Evolutionary conservation across 2,113 vertebrate genomes (phyloP), one percentile per base, ranked within the genome.

Genomic region (Cacatua alba): DNA sequence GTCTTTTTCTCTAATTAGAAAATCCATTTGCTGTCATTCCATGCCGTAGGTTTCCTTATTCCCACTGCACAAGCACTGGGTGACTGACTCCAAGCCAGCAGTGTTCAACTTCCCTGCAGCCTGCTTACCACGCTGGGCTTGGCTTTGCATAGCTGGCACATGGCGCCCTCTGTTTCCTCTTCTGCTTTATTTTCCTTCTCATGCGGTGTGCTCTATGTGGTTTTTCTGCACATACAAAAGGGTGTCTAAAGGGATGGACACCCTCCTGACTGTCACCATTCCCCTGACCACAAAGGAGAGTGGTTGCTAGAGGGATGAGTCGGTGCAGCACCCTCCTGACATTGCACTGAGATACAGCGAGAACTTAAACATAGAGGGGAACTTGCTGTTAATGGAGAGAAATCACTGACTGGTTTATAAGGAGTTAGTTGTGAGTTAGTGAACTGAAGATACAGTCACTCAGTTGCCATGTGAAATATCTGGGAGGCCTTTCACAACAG

Each of bases 321-420:
- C 1, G 3, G 43, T 16, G 41, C 51, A 46, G 59, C 67, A 25
- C 21, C 55, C 11, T 57, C 39, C 79, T 25, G 52, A 13, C 6
- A 4, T 33, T 2, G 55, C 0, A 0, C 39, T 19, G 48, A 55
- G 74, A 7, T 20, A 19, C 3, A 0, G 60, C 3, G 2, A 39
- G 49, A 1, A 1, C 20, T 49, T 39, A 31, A 26, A 60, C 7
- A 0, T 17, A 5, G 16, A 43, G 82, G 48, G 53, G 25, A 39
- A 15, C 44, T 43, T 60, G 17, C 7, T 39, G 0, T 17, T 24
- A 35, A 29, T 18, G 48, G 37, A 31, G 29, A 53, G 33, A 46
- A 72, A 64, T 35, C 46, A 21, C 26, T 23, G 0, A 10, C 31
- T 55, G 14, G 14, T 33, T 57, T 21, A 1, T 43, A 18, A 53